Evolutionary conservation across 2,888 invertebrate genomes (phyloP).

Genomic region (Melanophora roralis): DNA sequence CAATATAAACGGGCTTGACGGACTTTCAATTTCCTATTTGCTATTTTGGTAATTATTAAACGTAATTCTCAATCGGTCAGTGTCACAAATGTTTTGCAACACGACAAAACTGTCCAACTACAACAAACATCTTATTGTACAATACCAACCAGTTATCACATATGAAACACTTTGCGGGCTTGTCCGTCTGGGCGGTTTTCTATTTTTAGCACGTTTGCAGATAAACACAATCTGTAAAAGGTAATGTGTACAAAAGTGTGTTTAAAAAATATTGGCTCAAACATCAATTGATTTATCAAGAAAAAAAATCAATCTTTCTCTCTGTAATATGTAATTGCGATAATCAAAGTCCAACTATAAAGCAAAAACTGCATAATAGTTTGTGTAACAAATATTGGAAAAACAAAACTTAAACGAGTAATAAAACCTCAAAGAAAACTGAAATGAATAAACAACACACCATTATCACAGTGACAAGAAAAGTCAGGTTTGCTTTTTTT

Average conservation of each 20-base stretch:
- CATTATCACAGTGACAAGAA: slow-evolving; percentile 29
- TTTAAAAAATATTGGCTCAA: not conserved
- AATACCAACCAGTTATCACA: slow-evolving; percentile 10
- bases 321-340: slow-evolving; percentile 8
- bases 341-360: not conserved
- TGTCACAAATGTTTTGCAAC: slow-evolving; percentile 40
- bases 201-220: slow-evolving; percentile 26
- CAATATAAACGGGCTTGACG: no score
- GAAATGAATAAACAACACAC: not conserved
- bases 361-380: slow-evolving; percentile 23
- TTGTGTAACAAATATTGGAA: slow-evolving; percentile 3
- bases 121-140: slow-evolving; percentile 37
- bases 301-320: slow-evolving; percentile 11
- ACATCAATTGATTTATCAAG: slow-evolving; percentile 46
- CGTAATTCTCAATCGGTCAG: slow-evolving; percentile 43
- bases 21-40: slow-evolving; percentile 14
- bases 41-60: not conserved
- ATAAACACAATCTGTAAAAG: slow-evolving; percentile 17
- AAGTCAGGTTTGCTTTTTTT: slow-evolving; percentile 9
- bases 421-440: slow-evolving; percentile 30
- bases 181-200: not conserved
- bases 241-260: not conserved
- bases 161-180: slow-evolving; percentile 16
- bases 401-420: not conserved
- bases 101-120: slow-evolving; percentile 25